phyloP scores from a whole-genome alignment of 2,888 invertebrate genomes.

The Alviniconcha strummeri region DNA sequence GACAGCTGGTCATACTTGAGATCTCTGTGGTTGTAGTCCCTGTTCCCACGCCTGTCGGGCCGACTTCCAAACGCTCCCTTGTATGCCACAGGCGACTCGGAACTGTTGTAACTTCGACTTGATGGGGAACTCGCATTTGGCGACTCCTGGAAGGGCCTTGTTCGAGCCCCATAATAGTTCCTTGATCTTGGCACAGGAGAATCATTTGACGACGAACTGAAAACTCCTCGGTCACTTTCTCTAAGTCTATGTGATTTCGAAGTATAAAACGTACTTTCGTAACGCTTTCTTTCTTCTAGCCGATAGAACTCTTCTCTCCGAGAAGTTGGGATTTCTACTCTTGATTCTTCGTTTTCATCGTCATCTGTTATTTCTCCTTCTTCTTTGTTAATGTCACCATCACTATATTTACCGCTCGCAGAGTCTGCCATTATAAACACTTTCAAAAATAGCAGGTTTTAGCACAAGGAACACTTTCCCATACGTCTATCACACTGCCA shows the following conservation, averaged over 20 bases:
- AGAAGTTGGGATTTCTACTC: background rate
- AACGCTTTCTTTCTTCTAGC: background rate
- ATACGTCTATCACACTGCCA: too few relatives aligned
- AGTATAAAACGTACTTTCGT: background rate
- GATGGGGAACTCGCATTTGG: background rate
- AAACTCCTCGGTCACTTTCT: background rate
- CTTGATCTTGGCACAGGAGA: background rate
- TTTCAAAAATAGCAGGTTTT: too few relatives aligned
- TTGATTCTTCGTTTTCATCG: conserved; percentile 42
- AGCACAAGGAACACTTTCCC: too few relatives aligned
- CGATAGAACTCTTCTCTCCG: background rate
- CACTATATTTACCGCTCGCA: too few relatives aligned
- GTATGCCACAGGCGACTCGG: background rate
- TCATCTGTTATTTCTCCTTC: conserved; percentile 61
- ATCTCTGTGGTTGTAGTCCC: conserved; percentile 37
- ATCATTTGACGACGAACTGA: background rate
- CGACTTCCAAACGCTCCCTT: background rate
- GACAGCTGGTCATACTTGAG: conserved; percentile 32
- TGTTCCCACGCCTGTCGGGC: background rate
- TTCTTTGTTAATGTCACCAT: conserved; percentile 45
- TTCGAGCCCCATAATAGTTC: background rate
- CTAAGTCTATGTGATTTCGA: background rate
- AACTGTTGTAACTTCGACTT: background rate
- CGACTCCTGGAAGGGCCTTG: background rate
- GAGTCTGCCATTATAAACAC: too few relatives aligned